Percentiles rank a stretch among this genome's conserved stretches.
Evolutionary conservation across 2,113 vertebrate species (phyloP).

Genomic region (Ariopsis seemanni): DNA sequence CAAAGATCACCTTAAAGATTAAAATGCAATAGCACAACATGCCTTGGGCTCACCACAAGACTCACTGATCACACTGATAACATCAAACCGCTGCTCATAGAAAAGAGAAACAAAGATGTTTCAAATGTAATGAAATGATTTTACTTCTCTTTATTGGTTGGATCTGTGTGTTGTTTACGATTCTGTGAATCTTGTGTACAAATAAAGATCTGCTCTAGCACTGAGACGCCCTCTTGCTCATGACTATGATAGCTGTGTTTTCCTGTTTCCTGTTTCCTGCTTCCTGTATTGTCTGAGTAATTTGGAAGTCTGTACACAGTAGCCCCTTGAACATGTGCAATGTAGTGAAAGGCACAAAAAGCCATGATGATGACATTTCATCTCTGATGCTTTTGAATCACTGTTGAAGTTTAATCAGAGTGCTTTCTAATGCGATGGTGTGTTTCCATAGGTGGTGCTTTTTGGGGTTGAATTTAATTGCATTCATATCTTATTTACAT

Average conservation of each 20-base stretch:
- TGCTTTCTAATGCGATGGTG: neutral
- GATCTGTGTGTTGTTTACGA: neutral
- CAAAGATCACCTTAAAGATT: neutral
- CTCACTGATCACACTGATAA: neutral
- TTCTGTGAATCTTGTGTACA: neutral
- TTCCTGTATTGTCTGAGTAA: conserved; percentile 14
- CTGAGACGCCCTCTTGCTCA: neutral
- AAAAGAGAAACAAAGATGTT: neutral
- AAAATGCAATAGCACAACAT: neutral
- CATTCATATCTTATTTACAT: neutral
- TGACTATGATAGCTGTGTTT: neutral
- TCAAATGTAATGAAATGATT: neutral
- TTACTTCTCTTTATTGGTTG: neutral
- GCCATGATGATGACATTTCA: neutral
- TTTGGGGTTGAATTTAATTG: neutral
- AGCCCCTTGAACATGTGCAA: neutral
- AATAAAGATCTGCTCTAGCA: neutral
- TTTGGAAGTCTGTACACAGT: neutral
- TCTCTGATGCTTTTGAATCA: neutral
- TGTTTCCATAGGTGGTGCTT: neutral
- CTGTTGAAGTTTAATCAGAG: neutral
- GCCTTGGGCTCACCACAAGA: neutral
- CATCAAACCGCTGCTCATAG: neutral
- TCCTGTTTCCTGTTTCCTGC: conserved; percentile 36
- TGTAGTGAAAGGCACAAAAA: neutral